Base-by-base conservation (phyloP, 2,797 vertebrate genomes). In the Peromyscus eremicus region DNA sequence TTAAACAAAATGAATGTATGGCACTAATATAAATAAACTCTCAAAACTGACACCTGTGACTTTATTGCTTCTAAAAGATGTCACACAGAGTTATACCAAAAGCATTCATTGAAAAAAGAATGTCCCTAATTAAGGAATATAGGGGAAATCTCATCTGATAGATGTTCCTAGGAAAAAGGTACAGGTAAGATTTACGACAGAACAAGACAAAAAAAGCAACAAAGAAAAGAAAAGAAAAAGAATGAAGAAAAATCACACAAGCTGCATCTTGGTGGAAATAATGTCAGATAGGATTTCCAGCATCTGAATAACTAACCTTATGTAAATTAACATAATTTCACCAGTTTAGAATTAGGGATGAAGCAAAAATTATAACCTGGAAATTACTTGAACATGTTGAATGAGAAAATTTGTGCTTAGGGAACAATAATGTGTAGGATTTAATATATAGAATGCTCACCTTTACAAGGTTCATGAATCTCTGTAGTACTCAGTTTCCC, bases 361-460 rank as follows among this genome's bases (percentile, higher is more conserved):
- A 91, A 70, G 57, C 55, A 92, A 71, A 82, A 96, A 95, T 88
- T 76, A 46, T 75, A 81, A 94, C 85, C 83, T 94, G 49, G 66
- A 81, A 95, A 88, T 88, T 91, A 79, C 81, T 93, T 46, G 71
- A 92, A 60, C 46, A 81, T 73, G n/a, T 88, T 80, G 40, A 93
- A 62, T 60, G 34, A 64, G 12, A 37, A 19, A 92, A 96, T 94
- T 95, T 85, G 5, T 93, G 62, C 62, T 27, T 82, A 93, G 40
- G 43, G 49, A 75, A 94, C 87, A 94, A 94, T 91, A 94, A 95
- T 62, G 17, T 62, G 60, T 4, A 75, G 27, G 68, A 91, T 85
- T 97, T 91, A 91, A 55, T 94, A n/a, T 89, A 94, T 77, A 92
- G 83, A 94, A 91, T 93, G 89, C 75, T 94, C 83, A 95, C 90